Evolutionary conservation across 2,113 vertebrate genomes (phyloP), one percentile per base, ranked within the genome.

Genomic region (Anarrhichthys ocellatus): DNA sequence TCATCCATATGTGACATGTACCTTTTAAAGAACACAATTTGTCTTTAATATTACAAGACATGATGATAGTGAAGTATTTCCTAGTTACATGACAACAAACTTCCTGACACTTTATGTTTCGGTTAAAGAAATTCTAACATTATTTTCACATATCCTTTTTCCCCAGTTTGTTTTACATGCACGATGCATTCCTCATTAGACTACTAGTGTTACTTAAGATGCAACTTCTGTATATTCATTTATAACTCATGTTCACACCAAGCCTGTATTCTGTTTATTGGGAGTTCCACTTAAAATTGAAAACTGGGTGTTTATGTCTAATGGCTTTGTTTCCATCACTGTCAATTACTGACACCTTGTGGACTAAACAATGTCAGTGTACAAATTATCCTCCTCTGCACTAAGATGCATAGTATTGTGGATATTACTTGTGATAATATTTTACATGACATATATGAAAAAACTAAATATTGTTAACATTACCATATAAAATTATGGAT

Each of bases 321-420:
- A 6, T n/a, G 15, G 0, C 4, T 58, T 34, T 34, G n/a, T 59
- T 34, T 67, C 1, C 50, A 83, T 52, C 69, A 9, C 70, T 91
- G 90, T 86, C 68, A 46, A 81, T 88, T 85, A 94, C 79, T 87
- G 92, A 91, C 93, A 88, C 82, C 93, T 93, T 68, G 89, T 93
- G 93, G 93, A 66, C 62, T 44, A 38, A 74, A 67, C 34, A 11
- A 50, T 71, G 46, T 24, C 1, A 40, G 18, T 71, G 18, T 27
- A n/a, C 29, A 50, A 36, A 38, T 9, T 1, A 11, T 44, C n/a
- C 17, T n/a, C 50, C 20, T 62, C 27, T 71, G 27, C 5, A 32
- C 17, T 10, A 3, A 64, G 27, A 65, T 15, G 18, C 18, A 32
- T 48, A 44, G 36, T 29, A 52, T 38, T 32, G 15, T 44, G 32